Conservation (phyloP, 2,888 invertebrate genomes). For the Macropis europaea region DNA sequence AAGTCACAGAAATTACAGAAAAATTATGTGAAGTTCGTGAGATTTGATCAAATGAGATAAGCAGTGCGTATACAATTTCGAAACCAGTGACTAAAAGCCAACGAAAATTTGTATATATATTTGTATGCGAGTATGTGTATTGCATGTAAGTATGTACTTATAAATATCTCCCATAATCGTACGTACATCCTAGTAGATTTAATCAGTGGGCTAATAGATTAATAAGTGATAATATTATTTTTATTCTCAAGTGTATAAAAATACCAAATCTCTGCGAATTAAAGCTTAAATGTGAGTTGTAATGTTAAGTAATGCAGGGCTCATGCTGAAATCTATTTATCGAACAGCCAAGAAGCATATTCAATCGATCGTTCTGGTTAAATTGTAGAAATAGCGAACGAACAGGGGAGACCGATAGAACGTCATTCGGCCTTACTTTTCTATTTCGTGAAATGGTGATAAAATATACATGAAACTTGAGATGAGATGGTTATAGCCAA, state of each 20-base stretch:
- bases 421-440: background rate
- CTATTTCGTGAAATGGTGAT: too few species aligned
- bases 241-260: conserved; percentile 25
- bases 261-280: conserved; percentile 19
- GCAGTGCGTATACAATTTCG: background rate
- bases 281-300: conserved; percentile 22
- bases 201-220: conserved; percentile 16
- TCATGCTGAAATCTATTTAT: conserved; percentile 45
- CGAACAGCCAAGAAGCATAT: background rate
- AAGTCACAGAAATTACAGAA: too few species aligned
- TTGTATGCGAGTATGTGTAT: background rate
- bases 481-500: background rate
- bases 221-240: conserved; percentile 24
- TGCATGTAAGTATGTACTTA: conserved; percentile 35
- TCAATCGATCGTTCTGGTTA: background rate
- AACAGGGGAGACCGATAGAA: background rate
- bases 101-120: conserved; percentile 24
- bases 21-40: background rate
- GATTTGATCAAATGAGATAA: conserved; percentile 19
- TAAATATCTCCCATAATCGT: conserved; percentile 49
- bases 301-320: conserved; percentile 16
- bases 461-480: too few species aligned
- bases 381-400: conserved; percentile 1
- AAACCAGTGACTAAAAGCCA: conserved; percentile 9
- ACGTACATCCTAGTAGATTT: conserved; percentile 27